These are phyloP conservation scores for Mormyrus iriodes DNA, from an alignment of 2,113 vertebrate genomes.

Conservation along the genomic window DNA sequence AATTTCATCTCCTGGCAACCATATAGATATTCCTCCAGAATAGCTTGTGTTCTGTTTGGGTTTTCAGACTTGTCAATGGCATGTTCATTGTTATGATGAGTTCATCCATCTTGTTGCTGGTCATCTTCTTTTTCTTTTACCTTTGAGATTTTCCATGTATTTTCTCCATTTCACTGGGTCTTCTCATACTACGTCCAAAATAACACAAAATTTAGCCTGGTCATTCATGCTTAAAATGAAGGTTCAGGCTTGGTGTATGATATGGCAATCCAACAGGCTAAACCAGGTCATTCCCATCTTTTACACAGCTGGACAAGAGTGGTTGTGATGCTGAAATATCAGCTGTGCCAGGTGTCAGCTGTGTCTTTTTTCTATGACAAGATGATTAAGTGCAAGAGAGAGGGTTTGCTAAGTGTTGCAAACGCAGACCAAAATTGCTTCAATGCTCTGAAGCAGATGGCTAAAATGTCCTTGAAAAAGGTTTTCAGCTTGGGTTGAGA, in stretches of 20 bases:
- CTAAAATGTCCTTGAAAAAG: not conserved
- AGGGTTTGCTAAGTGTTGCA: not conserved
- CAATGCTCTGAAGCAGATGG: not conserved
- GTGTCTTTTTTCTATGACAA: not conserved
- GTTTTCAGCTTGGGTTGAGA: not conserved
- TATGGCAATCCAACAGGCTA: not conserved
- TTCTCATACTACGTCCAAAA: not conserved
- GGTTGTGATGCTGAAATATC: not conserved
- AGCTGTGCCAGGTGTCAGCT: not conserved
- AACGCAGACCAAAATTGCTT: not conserved
- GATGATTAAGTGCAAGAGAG: constrained; percentile 3
- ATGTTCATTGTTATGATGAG: not conserved
- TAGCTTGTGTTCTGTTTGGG: not conserved
- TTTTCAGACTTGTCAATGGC: not conserved
- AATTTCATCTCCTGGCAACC: not conserved
- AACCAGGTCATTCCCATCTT: not conserved
- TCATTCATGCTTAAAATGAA: constrained; percentile 1
- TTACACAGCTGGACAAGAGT: not conserved
- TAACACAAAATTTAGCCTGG: not conserved
- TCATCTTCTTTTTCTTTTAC: not conserved
- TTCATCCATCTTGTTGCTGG: not conserved
- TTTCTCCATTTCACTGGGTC: not conserved
- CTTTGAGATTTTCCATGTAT: not conserved
- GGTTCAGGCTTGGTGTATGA: not conserved
- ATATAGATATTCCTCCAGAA: not conserved